Conservation (phyloP, 2,888 invertebrate genomes). For the Stramonita haemastoma region DNA sequence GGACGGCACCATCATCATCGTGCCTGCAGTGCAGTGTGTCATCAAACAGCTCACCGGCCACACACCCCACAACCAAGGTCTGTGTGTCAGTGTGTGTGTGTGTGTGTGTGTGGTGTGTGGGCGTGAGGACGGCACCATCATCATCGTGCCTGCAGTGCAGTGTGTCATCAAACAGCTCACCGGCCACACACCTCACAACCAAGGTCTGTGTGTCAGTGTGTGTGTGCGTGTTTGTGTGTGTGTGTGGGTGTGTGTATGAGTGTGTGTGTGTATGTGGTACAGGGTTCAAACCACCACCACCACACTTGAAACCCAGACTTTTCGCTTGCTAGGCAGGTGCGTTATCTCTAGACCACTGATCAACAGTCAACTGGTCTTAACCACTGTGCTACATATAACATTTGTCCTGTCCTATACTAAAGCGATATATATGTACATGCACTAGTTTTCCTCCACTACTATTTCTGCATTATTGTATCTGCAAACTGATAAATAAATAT, state of each 20-base stretch:
- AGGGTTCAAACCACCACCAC: too few relatives aligned
- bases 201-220: neutral
- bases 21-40: conserved; percentile 96
- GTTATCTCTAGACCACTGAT: too few relatives aligned
- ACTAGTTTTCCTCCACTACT: too few relatives aligned
- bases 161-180: conserved; percentile 95
- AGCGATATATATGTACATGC: too few relatives aligned
- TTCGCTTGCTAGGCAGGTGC: too few relatives aligned
- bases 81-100: neutral
- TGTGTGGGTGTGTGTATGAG: neutral
- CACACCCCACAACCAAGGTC: conserved; percentile 2
- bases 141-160: conserved; percentile 96
- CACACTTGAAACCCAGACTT: too few relatives aligned
- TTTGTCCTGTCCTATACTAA: too few relatives aligned
- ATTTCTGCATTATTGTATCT: too few relatives aligned
- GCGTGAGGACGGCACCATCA: conserved; percentile 95
- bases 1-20: conserved; percentile 96
- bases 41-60: conserved; percentile 88
- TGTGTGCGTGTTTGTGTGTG: neutral
- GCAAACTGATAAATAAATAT: too few relatives aligned
- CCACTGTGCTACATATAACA: too few relatives aligned
- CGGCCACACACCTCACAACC: neutral
- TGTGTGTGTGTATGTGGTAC: neutral
- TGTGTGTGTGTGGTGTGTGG: conserved; percentile 79
- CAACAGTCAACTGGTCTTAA: too few relatives aligned